phyloP scores from a whole-genome alignment of 2,113 vertebrate genomes.

The Muscicapa adusta region DNA sequence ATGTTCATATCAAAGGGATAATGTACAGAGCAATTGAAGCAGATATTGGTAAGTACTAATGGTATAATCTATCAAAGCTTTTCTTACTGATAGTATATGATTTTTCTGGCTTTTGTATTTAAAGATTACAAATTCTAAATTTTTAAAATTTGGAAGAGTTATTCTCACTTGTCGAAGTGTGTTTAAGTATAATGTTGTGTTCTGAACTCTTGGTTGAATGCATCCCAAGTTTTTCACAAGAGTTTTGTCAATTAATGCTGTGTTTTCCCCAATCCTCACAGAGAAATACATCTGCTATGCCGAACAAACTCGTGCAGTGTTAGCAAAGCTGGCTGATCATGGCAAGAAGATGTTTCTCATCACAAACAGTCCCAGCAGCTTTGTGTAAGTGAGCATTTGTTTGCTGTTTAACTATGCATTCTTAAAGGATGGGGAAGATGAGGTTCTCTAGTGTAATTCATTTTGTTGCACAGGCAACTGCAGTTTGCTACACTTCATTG shows the following conservation, averaged over 20 bases:
- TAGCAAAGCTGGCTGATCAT: slow-evolving; percentile 87
- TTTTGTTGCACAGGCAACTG: neutral
- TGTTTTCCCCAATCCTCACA: slow-evolving; percentile 44
- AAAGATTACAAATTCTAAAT: neutral
- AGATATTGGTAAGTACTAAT: slow-evolving; percentile 83
- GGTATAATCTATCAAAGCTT: neutral
- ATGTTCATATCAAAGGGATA: slow-evolving; percentile 95
- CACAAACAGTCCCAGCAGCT: slow-evolving; percentile 97
- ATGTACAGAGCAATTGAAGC: slow-evolving; percentile 96
- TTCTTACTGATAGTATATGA: neutral
- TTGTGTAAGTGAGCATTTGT: slow-evolving; percentile 85
- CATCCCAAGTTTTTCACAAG: neutral
- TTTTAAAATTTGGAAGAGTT: neutral
- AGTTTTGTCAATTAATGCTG: neutral
- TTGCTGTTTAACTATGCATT: neutral
- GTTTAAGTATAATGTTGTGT: neutral
- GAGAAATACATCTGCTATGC: slow-evolving; percentile 95
- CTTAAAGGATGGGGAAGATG: neutral
- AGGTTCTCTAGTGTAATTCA: neutral
- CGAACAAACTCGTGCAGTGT: slow-evolving; percentile 89
- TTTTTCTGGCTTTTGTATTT: neutral
- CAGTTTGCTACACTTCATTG: neutral
- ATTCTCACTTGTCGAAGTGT: neutral
- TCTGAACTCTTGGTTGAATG: neutral
- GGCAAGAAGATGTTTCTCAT: slow-evolving; percentile 99